Evolutionary conservation across 2,888 invertebrate genomes (phyloP).

Genomic region (Ophion slaviceki): DNA sequence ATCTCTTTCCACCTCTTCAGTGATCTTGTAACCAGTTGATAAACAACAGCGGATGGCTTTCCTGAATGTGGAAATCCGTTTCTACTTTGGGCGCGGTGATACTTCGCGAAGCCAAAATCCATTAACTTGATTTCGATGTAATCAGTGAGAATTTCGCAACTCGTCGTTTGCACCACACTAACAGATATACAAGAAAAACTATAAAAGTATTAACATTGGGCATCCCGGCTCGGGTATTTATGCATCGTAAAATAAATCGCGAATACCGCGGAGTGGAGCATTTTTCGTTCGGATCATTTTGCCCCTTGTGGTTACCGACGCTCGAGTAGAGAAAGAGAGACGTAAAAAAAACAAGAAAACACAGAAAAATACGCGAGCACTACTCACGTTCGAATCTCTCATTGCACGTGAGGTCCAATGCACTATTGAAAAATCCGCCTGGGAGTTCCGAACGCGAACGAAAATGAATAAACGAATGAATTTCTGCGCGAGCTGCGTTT

Average conservation of each 20-base stretch:
- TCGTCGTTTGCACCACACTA: background rate
- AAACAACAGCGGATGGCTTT: too few relatives aligned
- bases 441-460: slow-evolving; percentile 46
- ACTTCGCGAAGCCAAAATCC: too few relatives aligned
- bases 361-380: slow-evolving; percentile 25
- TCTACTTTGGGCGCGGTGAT: too few relatives aligned
- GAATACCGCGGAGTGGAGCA: slow-evolving; percentile 30
- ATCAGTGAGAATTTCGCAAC: background rate
- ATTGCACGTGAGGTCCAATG: slow-evolving; percentile 28
- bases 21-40: too few relatives aligned
- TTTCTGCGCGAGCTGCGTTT: slow-evolving; percentile 53
- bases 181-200: slow-evolving; percentile 1
- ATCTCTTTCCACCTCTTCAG: too few relatives aligned
- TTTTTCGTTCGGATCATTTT: slow-evolving; percentile 39
- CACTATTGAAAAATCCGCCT: slow-evolving; percentile 37
- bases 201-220: slow-evolving; percentile 10
- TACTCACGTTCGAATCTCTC: slow-evolving; percentile 37
- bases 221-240: slow-evolving; percentile 39
- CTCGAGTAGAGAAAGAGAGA: slow-evolving; percentile 2
- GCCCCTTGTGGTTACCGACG: slow-evolving; percentile 24
- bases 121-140: too few relatives aligned
- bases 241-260: slow-evolving; percentile 56
- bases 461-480: slow-evolving; percentile 66
- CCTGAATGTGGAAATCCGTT: too few relatives aligned
- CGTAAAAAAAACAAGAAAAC: background rate